Evolutionary conservation across 2,888 invertebrate genomes (phyloP), one percentile per base, ranked within the genome.

Genomic region (Coleophora flavipennella): DNA sequence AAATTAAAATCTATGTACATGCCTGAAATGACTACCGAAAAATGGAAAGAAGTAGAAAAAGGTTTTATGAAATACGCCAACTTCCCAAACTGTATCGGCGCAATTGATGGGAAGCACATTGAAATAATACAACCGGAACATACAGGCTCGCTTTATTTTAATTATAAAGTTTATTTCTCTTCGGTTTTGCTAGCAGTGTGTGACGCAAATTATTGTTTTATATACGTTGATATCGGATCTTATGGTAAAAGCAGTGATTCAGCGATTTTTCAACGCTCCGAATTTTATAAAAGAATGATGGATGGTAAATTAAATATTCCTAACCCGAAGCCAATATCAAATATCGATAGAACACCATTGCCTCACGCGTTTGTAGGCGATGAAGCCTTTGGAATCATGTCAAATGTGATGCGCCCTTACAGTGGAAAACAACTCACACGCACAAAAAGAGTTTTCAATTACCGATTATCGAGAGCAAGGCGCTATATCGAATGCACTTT

Each of bases 61-160:
- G 39, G 39, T 34, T 44, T 41, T 41, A 28, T 31, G 32, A 44
- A 34, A 36, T 35, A 41, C 35, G 37, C 42, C 25, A 42, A 42
- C 33, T 44, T 44, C 31, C 44, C 44, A 33, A 36, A 44, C 28
- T 44, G 41, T 31, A 37, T 43, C 12, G 42, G 42, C 25, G 40
- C 37, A 13, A 37, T 43, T 31, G 43, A 43, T 33, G 40, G 43
- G 13, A 41, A 44, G 36, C 44, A 44, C 36, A 36, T 41, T 11
- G 14, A 34, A 33, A 29, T 44, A 33, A 39, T 41, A 31, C 31
- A 38, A 36, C 36, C 43, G 13, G 20, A 28, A 32, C 31, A 38
- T 37, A 38, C 37, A 32, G 40, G 38, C 12, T 43, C 43, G 12
- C 11, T 43, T 28, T 43, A 35, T 40, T 40, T 25, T 33, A 43